A percentile compares a stretch with the other conserved stretches of the same genome.
phyloP scores from a whole-genome alignment of 1,140 invertebrate species.

The Drosophila pseudoobscura region DNA sequence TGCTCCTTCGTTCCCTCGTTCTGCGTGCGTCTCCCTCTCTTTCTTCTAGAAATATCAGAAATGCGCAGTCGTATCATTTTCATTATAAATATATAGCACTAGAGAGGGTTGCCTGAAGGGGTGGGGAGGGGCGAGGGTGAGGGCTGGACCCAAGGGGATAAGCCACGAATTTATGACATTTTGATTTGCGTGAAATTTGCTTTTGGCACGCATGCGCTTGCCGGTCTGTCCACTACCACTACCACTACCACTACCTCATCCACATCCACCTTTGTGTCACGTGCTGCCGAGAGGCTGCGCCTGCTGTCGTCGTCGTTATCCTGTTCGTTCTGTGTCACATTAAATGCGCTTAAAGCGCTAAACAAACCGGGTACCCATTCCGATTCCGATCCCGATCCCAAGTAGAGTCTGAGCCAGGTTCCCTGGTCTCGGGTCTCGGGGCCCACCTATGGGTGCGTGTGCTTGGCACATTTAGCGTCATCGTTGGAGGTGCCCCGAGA shows the following conservation, averaged over 20 bases:
- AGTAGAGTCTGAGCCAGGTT: conserved; percentile 6
- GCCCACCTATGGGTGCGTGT: conserved; percentile 77
- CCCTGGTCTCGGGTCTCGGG: conserved; percentile 1
- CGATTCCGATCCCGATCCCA: background rate
- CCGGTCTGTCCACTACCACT: conserved; percentile 23
- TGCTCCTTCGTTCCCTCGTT: conserved; percentile 1
- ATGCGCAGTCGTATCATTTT: conserved; percentile 74
- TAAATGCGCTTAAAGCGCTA: conserved; percentile 82
- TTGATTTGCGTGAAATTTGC: conserved; percentile 83
- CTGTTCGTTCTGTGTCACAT: conserved; percentile 82
- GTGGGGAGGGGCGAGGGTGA: background rate
- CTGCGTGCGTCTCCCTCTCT: background rate
- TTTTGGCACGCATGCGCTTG: conserved; percentile 82
- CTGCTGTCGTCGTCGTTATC: conserved; percentile 76
- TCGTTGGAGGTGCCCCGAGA: conserved; percentile 69
- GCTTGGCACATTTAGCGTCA: conserved; percentile 73
- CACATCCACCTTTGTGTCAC: conserved; percentile 63
- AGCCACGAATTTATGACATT: conserved; percentile 83
- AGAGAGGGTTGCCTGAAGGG: conserved; percentile 33
- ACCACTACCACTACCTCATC: conserved; percentile 2
- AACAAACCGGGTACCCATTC: conserved; percentile 58
- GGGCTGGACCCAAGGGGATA: conserved; percentile 46
- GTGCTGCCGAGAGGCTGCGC: conserved; percentile 53
- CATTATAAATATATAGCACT: conserved; percentile 77
- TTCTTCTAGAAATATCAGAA: conserved; percentile 20